phyloP scores from a whole-genome alignment of 92 coral and sea anemone genomes.

The Ricordea florida region DNA sequence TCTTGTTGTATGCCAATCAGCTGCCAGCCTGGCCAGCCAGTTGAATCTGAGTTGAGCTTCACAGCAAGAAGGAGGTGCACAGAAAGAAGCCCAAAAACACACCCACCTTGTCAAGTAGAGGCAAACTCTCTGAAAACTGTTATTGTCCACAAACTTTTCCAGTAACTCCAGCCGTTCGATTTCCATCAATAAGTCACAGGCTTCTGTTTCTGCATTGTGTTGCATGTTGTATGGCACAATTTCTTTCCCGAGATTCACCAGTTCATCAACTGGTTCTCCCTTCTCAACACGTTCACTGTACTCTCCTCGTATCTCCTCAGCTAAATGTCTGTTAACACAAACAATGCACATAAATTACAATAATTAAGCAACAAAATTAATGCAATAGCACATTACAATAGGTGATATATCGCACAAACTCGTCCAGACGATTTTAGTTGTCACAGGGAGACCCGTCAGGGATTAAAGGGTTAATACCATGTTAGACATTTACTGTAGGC shows the following conservation, averaged over 20 bases:
- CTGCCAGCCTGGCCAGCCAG: too few relatives aligned
- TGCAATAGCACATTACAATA: background rate
- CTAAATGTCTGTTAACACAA: conserved; percentile 79
- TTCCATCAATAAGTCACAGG: conserved; percentile 97
- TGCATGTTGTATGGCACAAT: conserved; percentile 91
- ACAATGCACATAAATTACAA: background rate
- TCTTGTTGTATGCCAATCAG: too few relatives aligned
- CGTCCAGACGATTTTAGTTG: too few relatives aligned
- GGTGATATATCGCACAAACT: too few relatives aligned
- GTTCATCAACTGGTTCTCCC: conserved; percentile 67
- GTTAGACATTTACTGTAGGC: too few relatives aligned
- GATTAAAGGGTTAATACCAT: too few relatives aligned
- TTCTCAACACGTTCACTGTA: conserved; percentile 65
- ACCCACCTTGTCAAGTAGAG: conserved; percentile 90
- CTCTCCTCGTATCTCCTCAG: conserved; percentile 94
- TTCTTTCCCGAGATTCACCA: conserved; percentile 79
- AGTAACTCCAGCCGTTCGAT: conserved; percentile 81
- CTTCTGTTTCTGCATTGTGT: conserved; percentile 98
- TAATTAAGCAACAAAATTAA: background rate
- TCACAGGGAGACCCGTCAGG: too few relatives aligned
- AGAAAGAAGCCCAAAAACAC: background rate
- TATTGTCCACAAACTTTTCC: conserved; percentile 73
- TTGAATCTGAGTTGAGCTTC: too few relatives aligned
- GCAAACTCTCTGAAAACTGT: conserved; percentile 93
- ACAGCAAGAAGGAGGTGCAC: too few relatives aligned